A percentile compares a stretch with the other conserved stretches of the same genome.
phyloP scores from a whole-genome alignment of 2,797 vertebrate species.

The Megalops cyprinoides region DNA sequence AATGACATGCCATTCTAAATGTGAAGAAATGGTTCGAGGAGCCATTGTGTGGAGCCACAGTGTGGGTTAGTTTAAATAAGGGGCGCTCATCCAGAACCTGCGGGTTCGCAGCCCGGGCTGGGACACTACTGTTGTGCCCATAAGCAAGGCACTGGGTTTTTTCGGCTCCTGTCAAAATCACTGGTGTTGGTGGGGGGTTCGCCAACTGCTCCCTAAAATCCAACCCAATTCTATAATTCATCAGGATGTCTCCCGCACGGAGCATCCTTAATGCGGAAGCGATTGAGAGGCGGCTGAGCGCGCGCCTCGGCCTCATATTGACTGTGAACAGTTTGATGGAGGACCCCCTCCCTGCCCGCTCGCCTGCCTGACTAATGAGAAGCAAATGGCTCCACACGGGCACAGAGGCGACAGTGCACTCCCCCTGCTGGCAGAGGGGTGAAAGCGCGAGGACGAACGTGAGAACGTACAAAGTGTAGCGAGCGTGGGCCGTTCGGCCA shows the following conservation, averaged over 20 bases:
- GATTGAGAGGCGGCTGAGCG: conserved; percentile 23
- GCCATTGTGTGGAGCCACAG: too few relatives aligned
- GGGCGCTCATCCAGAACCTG: not conserved
- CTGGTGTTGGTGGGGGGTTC: not conserved
- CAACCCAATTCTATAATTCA: conserved; percentile 30
- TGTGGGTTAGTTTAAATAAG: not conserved
- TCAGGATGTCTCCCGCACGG: conserved; percentile 11
- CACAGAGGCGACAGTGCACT: not conserved
- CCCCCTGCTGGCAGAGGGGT: not conserved
- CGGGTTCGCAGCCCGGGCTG: not conserved
- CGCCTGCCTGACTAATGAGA: fast-evolving
- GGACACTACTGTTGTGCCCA: not conserved
- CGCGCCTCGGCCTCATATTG: conserved; percentile 38
- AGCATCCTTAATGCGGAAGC: conserved; percentile 45
- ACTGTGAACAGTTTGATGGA: conserved; percentile 7
- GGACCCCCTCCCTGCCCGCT: conserved; percentile 15
- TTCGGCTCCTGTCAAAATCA: not conserved
- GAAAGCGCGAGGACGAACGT: not conserved
- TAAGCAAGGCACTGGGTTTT: not conserved
- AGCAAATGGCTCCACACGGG: not conserved
- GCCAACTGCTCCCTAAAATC: not conserved
- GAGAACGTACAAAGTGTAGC: too few relatives aligned
- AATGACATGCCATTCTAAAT: too few relatives aligned
- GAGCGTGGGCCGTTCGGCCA: too few relatives aligned
- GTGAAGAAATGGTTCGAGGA: too few relatives aligned